Percentiles rank a stretch among this genome's conserved stretches.
These are phyloP conservation scores for Macquaria ambigua DNA, from an alignment of 2,113 vertebrate species.

Conservation along the genomic window DNA sequence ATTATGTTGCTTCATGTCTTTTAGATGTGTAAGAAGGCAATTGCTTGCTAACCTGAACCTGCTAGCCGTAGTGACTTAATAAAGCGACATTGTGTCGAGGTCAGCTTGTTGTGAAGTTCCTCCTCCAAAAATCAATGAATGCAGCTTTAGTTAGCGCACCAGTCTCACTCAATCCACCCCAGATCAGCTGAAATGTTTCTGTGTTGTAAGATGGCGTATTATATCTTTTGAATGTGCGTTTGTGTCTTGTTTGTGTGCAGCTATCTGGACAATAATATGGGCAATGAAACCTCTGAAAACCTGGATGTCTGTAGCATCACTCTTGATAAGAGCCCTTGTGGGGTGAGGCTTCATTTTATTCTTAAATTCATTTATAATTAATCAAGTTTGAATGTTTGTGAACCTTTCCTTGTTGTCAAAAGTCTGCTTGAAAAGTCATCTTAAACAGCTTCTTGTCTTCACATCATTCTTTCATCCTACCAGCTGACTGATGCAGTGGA, in stretches of 20 bases:
- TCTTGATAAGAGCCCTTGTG: constrained; percentile 64
- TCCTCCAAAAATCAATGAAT: not conserved
- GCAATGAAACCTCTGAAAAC: constrained; percentile 31
- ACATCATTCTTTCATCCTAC: not conserved
- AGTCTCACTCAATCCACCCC: not conserved
- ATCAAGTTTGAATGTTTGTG: not conserved
- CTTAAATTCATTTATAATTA: not conserved
- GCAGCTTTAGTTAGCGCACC: not conserved
- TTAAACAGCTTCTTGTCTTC: not conserved
- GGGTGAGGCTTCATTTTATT: constrained; percentile 60
- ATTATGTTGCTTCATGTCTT: not conserved
- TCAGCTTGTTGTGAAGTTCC: not conserved
- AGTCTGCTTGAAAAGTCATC: not conserved
- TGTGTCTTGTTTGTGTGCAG: constrained; percentile 57
- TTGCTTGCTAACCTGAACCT: not conserved
- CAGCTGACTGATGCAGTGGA: constrained; percentile 75
- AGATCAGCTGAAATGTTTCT: not conserved
- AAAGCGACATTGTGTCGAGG: not conserved
- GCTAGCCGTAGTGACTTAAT: not conserved
- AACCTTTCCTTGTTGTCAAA: not conserved
- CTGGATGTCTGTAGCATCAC: constrained; percentile 77
- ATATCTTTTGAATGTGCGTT: not conserved
- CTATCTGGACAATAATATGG: constrained; percentile 56
- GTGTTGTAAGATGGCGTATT: not conserved
- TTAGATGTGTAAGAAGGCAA: not conserved